Evolutionary conservation across 2,888 invertebrate species (phyloP), one percentile per base, ranked within the genome.

Genomic region (Elegia similella): DNA sequence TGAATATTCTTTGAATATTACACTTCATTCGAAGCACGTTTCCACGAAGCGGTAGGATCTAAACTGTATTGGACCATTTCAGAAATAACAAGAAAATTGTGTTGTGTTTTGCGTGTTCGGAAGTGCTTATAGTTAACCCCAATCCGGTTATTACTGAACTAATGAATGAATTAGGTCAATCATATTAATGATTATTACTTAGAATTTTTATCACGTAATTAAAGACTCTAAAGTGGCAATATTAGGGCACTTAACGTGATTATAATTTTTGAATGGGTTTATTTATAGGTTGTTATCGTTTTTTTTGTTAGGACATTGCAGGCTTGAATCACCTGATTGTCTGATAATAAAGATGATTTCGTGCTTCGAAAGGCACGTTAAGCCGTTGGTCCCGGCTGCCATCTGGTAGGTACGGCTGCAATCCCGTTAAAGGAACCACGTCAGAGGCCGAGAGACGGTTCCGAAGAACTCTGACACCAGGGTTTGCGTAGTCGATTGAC

Each of bases 1-100:
- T 12, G 29, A 42, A 34, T 34, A 23, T 29, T 55, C 32, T 17
- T 47, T 47, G 46, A 42, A 55, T 32, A 47, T 42, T 48, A 48
- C 42, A 30, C 23, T 42, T n/a, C 48, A 63, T 63, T 63, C 61
- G 48, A 43, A 34, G 38, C 63, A 63, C 63, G 63, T 63, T 52
- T 17, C 10, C n/a, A 38, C 48, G 55, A 57, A 60, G 58, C 56
- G 58, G 44, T 55, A 53, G 61, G 61, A 61, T 61, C 58, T 59
- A 59, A 61, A 59, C 58, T 38, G 55, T 59, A 60, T 63, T 61
- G 61, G 56, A 56, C 53, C 16, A 46, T 58, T 59, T 48, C 50
- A 34, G 48, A 59, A 55, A 34, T 56, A 61, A 56, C 56, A 56
- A 48, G 42, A 34, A 42, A 56, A 42, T 56, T 42, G 56, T 48